These are phyloP conservation scores for Akabosia matsudoensis DNA, from an alignment of 1,140 invertebrate genomes.

Conservation along the genomic window DNA sequence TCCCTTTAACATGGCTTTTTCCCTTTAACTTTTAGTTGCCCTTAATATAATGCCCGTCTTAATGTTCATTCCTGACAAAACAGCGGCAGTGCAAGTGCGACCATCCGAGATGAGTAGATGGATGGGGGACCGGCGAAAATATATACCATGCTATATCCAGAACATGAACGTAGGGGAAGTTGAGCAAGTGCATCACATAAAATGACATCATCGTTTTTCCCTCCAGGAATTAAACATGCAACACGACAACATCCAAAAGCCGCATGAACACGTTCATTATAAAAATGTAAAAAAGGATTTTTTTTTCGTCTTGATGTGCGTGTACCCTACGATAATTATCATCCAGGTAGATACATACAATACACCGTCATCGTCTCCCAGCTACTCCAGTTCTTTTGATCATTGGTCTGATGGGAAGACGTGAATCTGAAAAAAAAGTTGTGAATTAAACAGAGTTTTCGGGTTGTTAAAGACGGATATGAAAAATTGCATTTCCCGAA, in stretches of 20 bases:
- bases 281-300: too few relatives aligned
- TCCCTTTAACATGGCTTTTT: conserved; percentile 37
- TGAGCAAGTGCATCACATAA: conserved; percentile 13
- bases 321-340: too few relatives aligned
- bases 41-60: conserved; percentile 29
- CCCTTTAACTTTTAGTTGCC: conserved; percentile 30
- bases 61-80: conserved; percentile 5
- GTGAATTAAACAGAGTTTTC: not conserved
- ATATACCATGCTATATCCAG: not conserved
- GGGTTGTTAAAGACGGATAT: conserved; percentile 1
- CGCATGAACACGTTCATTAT: not conserved
- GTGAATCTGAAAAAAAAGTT: not conserved
- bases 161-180: not conserved
- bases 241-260: not conserved
- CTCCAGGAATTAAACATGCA: not conserved
- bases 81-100: not conserved
- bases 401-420: not conserved
- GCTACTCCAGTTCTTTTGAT: too few relatives aligned
- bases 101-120: conserved; percentile 7
- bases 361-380: too few relatives aligned
- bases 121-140: not conserved
- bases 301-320: not conserved
- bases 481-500: conserved; percentile 4
- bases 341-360: too few relatives aligned
- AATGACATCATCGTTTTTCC: conserved; percentile 8